Base-by-base conservation (phyloP, 1,140 invertebrate species). In the Drusus annulatus region DNA sequence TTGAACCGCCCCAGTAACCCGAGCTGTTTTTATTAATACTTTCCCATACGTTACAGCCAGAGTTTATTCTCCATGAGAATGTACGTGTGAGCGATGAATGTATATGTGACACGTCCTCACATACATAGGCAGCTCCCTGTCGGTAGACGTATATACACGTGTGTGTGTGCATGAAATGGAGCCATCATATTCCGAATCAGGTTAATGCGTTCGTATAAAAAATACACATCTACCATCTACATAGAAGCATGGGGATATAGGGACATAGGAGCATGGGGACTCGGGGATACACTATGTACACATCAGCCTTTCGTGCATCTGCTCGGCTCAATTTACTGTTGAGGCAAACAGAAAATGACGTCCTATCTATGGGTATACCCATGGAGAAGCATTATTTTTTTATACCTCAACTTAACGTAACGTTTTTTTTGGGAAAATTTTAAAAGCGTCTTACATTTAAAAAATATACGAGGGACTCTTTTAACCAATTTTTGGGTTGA, bases 151-250 rank as follows among this genome's bases (percentile, higher is more conserved):
- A 28, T 51, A 10, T 5, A 52, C 25, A 28, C 25, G 36, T 69
- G 31, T 71, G 15, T 71, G 68, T 71, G 68, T 51, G 10, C 25
- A 21, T 52, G 68, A 71, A 71, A 71, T 71, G 17, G 68, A 71
- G 25, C 68, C 68, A 71, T 83, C 71, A 80, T 83, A 83, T 83
- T 83, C 80, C 81, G 80, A 83, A 80, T 80, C 78, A 79, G 81
- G 81, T 83, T 83, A 83, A 83, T 83, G 81, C 79, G 77, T 83
- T 78, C 76, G 58, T 45, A 78, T 68, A 80, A 83, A 83, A 83
- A 79, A 82, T 76, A 77, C 54, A 54, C 45, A 23, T 52, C 10
- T 45, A 45, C 36, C 36, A 10, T 45, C 36, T 45, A 45, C 36
- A 45, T 45, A 45, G 36, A 1, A 13, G 13, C 7, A 45, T 45